phyloP scores from a whole-genome alignment of 2,797 vertebrate species.

The Falco peregrinus region DNA sequence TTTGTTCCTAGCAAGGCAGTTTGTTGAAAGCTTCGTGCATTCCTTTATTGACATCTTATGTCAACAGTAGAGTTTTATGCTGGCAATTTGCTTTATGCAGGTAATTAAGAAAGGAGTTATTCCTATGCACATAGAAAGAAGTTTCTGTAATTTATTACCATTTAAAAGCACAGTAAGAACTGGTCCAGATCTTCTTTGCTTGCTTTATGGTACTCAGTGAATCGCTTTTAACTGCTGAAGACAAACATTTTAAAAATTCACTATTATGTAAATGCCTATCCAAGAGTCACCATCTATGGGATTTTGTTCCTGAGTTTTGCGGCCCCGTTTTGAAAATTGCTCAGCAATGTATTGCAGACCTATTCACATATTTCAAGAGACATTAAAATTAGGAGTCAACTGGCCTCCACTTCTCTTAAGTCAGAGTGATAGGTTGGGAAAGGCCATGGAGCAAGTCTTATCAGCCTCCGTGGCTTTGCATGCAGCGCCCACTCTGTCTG shows the following conservation, averaged over 20 bases:
- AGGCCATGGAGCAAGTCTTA: fast-evolving
- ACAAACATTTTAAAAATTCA: not conserved
- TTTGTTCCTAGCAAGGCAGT: not conserved
- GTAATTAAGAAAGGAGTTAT: not conserved
- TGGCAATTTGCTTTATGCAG: not conserved
- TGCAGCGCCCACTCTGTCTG: not conserved
- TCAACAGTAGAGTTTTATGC: not conserved
- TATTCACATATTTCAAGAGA: not conserved
- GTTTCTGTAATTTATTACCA: not conserved
- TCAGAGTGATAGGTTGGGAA: not conserved
- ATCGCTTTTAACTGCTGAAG: fast-evolving
- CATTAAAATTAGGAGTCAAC: not conserved
- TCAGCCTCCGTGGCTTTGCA: not conserved
- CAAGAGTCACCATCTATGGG: not conserved
- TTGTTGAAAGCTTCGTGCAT: not conserved
- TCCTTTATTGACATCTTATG: not conserved
- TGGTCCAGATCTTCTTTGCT: not conserved
- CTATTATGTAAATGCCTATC: not conserved
- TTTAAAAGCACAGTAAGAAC: not conserved
- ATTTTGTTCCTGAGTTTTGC: not conserved
- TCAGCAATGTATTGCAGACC: not conserved
- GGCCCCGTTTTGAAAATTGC: not conserved
- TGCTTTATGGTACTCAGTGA: not conserved
- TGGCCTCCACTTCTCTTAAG: not conserved
- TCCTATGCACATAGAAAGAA: not conserved